These are phyloP conservation scores for Amphiprion ocellaris DNA, from an alignment of 2,113 vertebrate species.

Conservation along the genomic window DNA sequence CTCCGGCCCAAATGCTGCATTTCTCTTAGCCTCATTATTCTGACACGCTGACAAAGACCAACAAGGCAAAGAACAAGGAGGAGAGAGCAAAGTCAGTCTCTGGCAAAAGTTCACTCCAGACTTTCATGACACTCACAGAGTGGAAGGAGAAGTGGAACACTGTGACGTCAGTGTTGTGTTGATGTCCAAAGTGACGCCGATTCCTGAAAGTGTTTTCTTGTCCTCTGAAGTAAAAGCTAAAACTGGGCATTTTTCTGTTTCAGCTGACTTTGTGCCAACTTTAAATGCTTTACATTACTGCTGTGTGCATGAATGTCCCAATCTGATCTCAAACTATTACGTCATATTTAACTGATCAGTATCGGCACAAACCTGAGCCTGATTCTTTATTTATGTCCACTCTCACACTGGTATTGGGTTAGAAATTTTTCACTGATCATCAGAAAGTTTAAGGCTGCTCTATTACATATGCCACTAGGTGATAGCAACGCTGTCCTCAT, in stretches of 20 bases:
- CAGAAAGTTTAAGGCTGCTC: too few species aligned
- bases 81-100: slow-evolving; percentile 75
- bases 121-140: slow-evolving; percentile 37
- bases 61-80: slow-evolving; percentile 70
- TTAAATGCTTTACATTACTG: slow-evolving; percentile 4
- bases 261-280: neutral
- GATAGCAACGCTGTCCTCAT: too few species aligned
- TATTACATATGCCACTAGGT: too few species aligned
- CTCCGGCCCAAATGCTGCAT: slow-evolving; percentile 45
- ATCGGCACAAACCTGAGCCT: too few species aligned
- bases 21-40: slow-evolving; percentile 79
- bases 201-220: neutral
- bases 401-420: too few species aligned
- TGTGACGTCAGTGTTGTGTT: neutral
- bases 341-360: too few species aligned
- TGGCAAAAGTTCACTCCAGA: slow-evolving; percentile 67
- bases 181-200: neutral
- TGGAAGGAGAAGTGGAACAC: neutral
- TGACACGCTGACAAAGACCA: slow-evolving; percentile 77
- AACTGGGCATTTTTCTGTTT: slow-evolving; percentile 2
- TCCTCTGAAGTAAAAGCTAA: neutral
- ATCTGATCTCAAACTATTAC: too few species aligned
- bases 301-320: neutral
- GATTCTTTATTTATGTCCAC: too few species aligned
- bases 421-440: too few species aligned